These are phyloP conservation scores for Eilema griseolum DNA, from an alignment of 2,888 invertebrate species.

Conservation along the genomic window DNA sequence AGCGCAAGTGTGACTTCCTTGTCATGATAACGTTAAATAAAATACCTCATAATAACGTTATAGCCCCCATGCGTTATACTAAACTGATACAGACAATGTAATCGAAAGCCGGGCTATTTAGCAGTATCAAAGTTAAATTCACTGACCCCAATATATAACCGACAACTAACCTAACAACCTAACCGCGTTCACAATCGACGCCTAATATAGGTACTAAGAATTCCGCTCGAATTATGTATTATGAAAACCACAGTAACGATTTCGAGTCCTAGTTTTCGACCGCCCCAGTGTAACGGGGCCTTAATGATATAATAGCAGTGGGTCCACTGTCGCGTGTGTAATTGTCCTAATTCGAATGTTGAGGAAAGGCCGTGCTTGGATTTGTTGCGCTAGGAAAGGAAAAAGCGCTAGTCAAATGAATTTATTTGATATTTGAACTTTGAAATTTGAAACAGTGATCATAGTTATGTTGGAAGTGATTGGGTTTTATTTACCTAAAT, in stretches of 20 bases:
- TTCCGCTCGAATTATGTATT: slow-evolving; percentile 46
- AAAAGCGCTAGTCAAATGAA: background rate
- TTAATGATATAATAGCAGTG: slow-evolving; percentile 75
- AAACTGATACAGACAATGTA: background rate
- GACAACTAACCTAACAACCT: slow-evolving; percentile 37
- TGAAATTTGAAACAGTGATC: too few relatives aligned
- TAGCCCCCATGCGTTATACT: background rate
- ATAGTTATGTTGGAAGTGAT: too few relatives aligned
- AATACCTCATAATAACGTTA: background rate
- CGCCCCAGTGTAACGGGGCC: slow-evolving; percentile 66
- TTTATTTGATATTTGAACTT: background rate
- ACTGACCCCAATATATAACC: slow-evolving; percentile 40
- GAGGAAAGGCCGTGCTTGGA: slow-evolving; percentile 33
- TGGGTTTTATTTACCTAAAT: too few relatives aligned
- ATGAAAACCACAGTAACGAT: slow-evolving; percentile 63
- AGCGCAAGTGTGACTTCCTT: too few relatives aligned
- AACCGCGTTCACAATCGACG: slow-evolving; percentile 48
- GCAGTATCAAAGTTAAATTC: slow-evolving; percentile 27
- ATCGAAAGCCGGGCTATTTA: background rate
- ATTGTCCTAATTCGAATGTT: slow-evolving; percentile 64
- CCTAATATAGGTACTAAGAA: slow-evolving; percentile 53
- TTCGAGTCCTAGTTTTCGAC: slow-evolving; percentile 60
- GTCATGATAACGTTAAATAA: too few relatives aligned
- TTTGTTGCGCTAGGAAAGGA: slow-evolving; percentile 33
- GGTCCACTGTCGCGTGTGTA: slow-evolving; percentile 70